Base-by-base conservation (phyloP, 2,113 vertebrate species). In the Nothoprocta perdicaria region DNA sequence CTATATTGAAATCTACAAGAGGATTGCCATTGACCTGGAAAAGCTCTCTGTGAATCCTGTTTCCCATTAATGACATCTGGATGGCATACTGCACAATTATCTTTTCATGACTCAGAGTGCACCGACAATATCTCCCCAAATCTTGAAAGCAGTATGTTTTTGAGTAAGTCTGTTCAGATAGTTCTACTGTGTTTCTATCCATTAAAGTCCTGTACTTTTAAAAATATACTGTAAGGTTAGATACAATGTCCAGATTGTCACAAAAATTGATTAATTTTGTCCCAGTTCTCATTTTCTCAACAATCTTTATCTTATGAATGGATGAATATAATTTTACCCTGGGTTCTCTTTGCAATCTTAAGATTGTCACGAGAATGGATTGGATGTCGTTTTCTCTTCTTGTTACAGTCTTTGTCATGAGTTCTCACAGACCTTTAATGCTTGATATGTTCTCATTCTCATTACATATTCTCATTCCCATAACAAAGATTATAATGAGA, bases 401-500 rank as follows among this genome's bases (percentile, higher is more conserved):
- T 95, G 86, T 97, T 96, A 92, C 67, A 93, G 73, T 93, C 93
- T 96, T 95, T 96, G 95, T 97, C 95, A 89, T 86, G 95, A 94
- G 80, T 96, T 96, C 93, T 96, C 75, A 88, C 80, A 94, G 95
- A 93, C 82, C 74, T 97, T 97, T 97, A 97, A 95, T 95, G 93
- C 84, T 92, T 96, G 96, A 96, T 96, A 94, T 46, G 87, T 95
- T 97, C 95, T 97, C 86, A 85, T 92, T 97, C 93, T 97, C 92
- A 96, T 97, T 97, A 96, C 77, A 90, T 95, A 97, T 96, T 97
- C 96, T 96, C 93, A 97, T 96, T 97, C 97, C 92, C 89, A 96
- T 97, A 97, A 97, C 96, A 97, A 97, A 97, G 95, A 96, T 97
- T 97, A 97, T 97, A 97, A 97, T 96, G 96, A 97, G 96, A 97